Evolutionary conservation across 2,797 vertebrate species (phyloP).

Genomic region (Microcaecilia unicolor): DNA sequence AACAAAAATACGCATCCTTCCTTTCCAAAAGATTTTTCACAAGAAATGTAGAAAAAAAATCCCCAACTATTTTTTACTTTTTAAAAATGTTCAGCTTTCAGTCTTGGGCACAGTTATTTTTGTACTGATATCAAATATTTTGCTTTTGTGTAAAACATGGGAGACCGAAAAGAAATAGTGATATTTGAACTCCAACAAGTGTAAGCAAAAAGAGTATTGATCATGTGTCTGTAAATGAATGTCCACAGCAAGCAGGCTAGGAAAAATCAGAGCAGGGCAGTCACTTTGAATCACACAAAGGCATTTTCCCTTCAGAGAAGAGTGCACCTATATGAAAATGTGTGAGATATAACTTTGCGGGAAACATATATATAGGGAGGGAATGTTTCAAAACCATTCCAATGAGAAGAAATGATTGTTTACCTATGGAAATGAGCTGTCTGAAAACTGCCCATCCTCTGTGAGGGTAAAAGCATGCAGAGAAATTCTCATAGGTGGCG

Average conservation of each 20-base stretch:
- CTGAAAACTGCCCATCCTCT: too few relatives aligned
- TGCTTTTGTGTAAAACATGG: constrained; percentile 73
- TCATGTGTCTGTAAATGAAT: constrained; percentile 26
- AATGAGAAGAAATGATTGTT: too few relatives aligned
- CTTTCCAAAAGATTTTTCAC: constrained; percentile 69
- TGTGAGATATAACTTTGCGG: too few relatives aligned
- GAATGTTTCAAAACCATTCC: too few relatives aligned
- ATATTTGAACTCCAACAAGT: constrained; percentile 14
- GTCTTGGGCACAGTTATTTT: constrained; percentile 63
- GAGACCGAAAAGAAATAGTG: constrained; percentile 58
- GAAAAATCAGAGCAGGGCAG: constrained; percentile 24
- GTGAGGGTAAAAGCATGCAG: too few relatives aligned
- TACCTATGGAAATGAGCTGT: too few relatives aligned
- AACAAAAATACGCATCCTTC: constrained; percentile 80
- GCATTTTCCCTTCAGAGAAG: too few relatives aligned
- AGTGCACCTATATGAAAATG: too few relatives aligned
- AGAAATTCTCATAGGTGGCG: too few relatives aligned
- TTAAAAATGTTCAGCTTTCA: constrained; percentile 66
- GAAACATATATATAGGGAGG: too few relatives aligned
- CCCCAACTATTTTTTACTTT: constrained; percentile 58
- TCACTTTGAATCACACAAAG: too few relatives aligned
- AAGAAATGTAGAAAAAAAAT: constrained; percentile 74
- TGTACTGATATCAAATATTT: constrained; percentile 48
- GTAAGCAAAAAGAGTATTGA: constrained; percentile 51
- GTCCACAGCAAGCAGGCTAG: constrained; percentile 27